Conservation (phyloP, 2,797 vertebrate species). For the Hydrophis major region DNA sequence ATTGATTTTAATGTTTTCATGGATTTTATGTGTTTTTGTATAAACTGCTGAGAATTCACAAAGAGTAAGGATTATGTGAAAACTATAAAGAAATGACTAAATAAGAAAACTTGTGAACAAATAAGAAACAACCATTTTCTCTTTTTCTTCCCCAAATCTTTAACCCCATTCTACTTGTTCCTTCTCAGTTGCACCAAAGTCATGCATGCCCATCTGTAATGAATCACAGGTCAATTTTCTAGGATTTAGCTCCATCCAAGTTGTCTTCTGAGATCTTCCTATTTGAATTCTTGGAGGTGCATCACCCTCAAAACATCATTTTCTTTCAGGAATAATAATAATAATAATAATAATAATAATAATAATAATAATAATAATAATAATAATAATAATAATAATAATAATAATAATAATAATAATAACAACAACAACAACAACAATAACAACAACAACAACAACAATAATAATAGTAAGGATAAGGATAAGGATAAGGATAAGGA, state of each 20-base stretch:
- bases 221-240: not conserved
- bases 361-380: too few relatives aligned
- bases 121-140: not conserved
- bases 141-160: not conserved
- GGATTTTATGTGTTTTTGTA: not conserved
- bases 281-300: not conserved
- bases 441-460: rapidly evolving
- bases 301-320: not conserved
- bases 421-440: too few relatives aligned
- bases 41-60: not conserved
- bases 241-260: not conserved
- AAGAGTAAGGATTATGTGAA: not conserved
- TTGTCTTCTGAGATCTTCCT: not conserved
- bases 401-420: too few relatives aligned
- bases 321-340: not conserved
- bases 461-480: not conserved
- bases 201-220: not conserved
- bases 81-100: not conserved
- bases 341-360: too few relatives aligned
- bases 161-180: not conserved
- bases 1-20: not conserved
- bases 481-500: not conserved
- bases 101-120: not conserved
- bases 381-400: too few relatives aligned
- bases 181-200: not conserved